Percentiles rank a stretch among this genome's conserved stretches.
These are phyloP conservation scores for Bryconaethiops microstoma DNA, from an alignment of 2,797 vertebrate species.

Conservation along the genomic window DNA sequence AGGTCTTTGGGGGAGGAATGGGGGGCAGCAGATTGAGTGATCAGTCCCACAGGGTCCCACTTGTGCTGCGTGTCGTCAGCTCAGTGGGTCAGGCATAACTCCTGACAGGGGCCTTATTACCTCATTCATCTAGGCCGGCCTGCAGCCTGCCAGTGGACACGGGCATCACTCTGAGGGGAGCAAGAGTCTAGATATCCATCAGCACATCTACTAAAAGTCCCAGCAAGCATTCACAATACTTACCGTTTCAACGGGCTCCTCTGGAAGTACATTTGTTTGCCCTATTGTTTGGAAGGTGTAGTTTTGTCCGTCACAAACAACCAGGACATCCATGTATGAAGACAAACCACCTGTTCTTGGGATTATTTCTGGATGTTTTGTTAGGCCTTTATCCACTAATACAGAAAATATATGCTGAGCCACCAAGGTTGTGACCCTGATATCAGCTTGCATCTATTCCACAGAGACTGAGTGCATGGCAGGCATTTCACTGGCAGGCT, in stretches of 20 bases:
- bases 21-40: constrained; percentile 73
- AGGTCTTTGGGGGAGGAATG: constrained; percentile 49
- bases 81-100: constrained; percentile 77
- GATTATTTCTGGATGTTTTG: background rate
- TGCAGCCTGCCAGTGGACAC: constrained; percentile 21
- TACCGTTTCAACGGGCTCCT: background rate
- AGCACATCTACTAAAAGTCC: constrained; percentile 25
- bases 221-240: constrained; percentile 3
- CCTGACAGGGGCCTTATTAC: constrained; percentile 75
- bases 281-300: background rate
- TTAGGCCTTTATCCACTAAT: background rate
- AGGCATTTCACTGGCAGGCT: constrained; percentile 1
- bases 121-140: constrained; percentile 73
- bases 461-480: background rate
- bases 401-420: background rate
- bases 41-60: constrained; percentile 71
- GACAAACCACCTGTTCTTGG: background rate
- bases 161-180: constrained; percentile 28
- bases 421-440: background rate
- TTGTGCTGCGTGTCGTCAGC: constrained; percentile 66
- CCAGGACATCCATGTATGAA: background rate
- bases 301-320: constrained; percentile 1
- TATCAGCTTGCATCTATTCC: background rate
- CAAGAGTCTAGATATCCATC: constrained; percentile 24
- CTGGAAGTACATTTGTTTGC: background rate